phyloP scores from a whole-genome alignment of 2,888 invertebrate species.

The Heteromyza rotundicornis region DNA sequence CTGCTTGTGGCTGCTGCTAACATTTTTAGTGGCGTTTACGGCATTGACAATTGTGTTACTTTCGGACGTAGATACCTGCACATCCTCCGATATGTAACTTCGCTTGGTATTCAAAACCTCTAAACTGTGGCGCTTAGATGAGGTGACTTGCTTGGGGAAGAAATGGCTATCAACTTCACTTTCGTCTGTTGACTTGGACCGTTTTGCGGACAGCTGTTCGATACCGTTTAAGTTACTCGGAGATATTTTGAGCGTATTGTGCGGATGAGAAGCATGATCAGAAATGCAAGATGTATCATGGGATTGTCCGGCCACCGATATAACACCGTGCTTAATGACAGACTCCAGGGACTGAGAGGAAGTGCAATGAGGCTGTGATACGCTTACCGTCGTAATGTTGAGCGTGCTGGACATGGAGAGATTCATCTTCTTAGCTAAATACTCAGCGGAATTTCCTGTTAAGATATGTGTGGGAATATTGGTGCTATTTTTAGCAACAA shows the following conservation, averaged over 20 bases:
- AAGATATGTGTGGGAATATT: no score
- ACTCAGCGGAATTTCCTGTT: not conserved
- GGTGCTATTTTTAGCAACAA: not conserved
- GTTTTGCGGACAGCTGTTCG: conserved; percentile 42
- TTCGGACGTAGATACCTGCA: no score
- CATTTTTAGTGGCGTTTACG: no score
- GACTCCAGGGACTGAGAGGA: no score
- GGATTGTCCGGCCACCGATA: not conserved
- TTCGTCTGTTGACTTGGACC: conserved; percentile 68
- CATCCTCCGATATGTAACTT: conserved; percentile 17
- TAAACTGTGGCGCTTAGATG: conserved; percentile 63
- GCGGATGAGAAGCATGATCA: conserved; percentile 8
- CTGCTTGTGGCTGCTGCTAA: no score
- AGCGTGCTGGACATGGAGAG: conserved; percentile 14
- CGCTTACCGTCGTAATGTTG: conserved; percentile 14
- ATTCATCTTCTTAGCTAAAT: conserved; percentile 25
- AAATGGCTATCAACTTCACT: conserved; percentile 63
- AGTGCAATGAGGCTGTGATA: no score
- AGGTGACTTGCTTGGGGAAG: no score
- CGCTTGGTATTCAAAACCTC: conserved; percentile 60
- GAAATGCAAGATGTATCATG: conserved; percentile 16
- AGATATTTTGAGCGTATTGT: conserved; percentile 13
- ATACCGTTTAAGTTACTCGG: not conserved
- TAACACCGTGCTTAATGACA: no score
- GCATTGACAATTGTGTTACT: no score